These are phyloP conservation scores for Tiliacea aurago DNA, from an alignment of 2,888 invertebrate genomes.

Conservation along the genomic window DNA sequence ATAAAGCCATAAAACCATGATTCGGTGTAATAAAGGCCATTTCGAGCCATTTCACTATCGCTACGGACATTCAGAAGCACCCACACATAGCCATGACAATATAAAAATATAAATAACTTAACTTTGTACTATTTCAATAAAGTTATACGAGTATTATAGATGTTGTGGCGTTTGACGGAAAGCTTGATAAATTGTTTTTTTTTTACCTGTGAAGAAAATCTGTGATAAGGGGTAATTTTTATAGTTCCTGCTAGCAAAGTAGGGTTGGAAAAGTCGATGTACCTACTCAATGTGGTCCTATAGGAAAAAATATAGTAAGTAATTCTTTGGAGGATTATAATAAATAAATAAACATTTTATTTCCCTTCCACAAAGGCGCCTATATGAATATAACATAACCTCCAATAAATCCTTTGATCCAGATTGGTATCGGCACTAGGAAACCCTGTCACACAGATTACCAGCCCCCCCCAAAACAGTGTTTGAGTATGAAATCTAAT, in stretches of 20 bases:
- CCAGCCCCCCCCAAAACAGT: no score
- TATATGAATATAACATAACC: no score
- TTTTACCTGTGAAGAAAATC: background rate
- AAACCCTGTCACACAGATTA: no score
- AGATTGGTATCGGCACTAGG: no score
- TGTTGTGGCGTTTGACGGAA: constrained; percentile 34
- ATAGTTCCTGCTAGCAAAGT: background rate
- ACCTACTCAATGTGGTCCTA: no score
- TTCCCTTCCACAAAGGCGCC: no score
- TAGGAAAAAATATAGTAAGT: no score
- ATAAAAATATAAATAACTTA: constrained; percentile 48
- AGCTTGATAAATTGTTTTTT: constrained; percentile 58
- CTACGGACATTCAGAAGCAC: constrained; percentile 45
- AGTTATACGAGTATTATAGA: constrained; percentile 26
- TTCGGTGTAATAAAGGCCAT: constrained; percentile 57
- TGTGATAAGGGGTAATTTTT: background rate
- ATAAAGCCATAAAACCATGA: constrained; percentile 61
- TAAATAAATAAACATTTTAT: no score
- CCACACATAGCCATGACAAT: constrained; percentile 47
- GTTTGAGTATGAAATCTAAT: no score
- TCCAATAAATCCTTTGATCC: no score
- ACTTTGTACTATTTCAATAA: constrained; percentile 54
- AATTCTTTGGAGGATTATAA: no score
- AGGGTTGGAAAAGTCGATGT: constrained; percentile 3
- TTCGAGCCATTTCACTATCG: constrained; percentile 46